Conservation (phyloP, 2,888 invertebrate genomes). For the Mesorhabditis spiculigera region DNA sequence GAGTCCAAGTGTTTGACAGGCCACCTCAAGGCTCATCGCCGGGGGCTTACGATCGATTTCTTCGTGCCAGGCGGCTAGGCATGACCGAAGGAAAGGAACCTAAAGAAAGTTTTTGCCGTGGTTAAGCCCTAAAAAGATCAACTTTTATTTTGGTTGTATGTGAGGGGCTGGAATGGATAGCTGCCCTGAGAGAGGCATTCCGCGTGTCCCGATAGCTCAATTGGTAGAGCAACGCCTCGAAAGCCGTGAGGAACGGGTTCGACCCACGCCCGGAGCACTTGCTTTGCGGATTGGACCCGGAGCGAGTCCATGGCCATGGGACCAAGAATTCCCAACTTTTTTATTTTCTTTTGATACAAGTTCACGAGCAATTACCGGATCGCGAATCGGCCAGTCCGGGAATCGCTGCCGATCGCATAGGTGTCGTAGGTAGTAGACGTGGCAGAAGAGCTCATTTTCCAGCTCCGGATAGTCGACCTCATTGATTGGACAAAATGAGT, state of each 20-base stretch:
- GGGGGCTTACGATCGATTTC: slow-evolving; percentile 98
- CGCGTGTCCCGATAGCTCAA: no score
- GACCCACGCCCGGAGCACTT: neutral
- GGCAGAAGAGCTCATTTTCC: slow-evolving; percentile 93
- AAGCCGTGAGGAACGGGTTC: neutral
- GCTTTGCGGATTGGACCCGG: no score
- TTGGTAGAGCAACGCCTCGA: neutral
- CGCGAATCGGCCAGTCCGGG: slow-evolving; percentile 94
- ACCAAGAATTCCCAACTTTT: neutral
- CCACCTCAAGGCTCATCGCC: slow-evolving; percentile 90
- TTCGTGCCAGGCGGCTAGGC: slow-evolving; percentile 90
- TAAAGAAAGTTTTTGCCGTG: slow-evolving; percentile 58
- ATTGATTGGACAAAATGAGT: slow-evolving; percentile 54
- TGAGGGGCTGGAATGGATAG: no score
- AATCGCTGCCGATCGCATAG: slow-evolving; percentile 82
- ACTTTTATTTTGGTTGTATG: no score
- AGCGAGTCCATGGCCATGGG: no score
- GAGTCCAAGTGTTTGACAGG: slow-evolving; percentile 76
- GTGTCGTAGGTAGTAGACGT: slow-evolving; percentile 93
- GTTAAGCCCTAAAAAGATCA: no score
- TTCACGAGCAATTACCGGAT: slow-evolving; percentile 68
- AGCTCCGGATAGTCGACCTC: slow-evolving; percentile 68
- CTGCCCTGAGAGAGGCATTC: no score
- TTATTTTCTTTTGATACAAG: neutral
- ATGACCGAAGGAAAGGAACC: slow-evolving; percentile 85